These are phyloP conservation scores for Noctilio leporinus DNA, from an alignment of 2,113 vertebrate genomes.

Conservation along the genomic window DNA sequence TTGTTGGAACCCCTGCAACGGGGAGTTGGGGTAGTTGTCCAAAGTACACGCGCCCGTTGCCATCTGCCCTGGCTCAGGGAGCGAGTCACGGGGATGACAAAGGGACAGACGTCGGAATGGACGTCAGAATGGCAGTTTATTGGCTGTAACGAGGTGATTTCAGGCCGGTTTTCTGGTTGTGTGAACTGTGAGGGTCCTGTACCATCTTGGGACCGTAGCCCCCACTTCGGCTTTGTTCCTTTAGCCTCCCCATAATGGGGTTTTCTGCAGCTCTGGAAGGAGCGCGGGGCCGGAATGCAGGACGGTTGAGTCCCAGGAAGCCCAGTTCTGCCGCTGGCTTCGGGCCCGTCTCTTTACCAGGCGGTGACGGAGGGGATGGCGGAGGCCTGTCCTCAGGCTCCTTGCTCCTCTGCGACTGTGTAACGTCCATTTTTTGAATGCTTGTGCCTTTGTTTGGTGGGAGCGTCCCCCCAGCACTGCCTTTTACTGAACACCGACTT, in stretches of 20 bases:
- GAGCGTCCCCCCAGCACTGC: neutral
- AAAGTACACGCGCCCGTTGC: neutral
- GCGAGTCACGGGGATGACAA: neutral
- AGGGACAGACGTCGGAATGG: neutral
- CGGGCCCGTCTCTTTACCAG: neutral
- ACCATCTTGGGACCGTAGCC: neutral
- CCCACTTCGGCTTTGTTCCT: neutral
- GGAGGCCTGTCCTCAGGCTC: neutral
- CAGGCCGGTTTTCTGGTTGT: neutral
- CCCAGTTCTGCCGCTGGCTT: neutral
- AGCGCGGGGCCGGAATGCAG: neutral
- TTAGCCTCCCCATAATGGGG: neutral
- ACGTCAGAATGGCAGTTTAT: neutral
- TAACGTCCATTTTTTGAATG: neutral
- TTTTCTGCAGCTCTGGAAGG: neutral
- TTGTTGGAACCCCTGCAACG: neutral
- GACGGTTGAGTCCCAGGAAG: neutral
- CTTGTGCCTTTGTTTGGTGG: neutral
- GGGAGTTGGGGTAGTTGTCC: neutral
- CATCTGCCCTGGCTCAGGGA: too few relatives aligned
- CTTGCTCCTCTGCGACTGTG: neutral
- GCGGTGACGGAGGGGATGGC: neutral
- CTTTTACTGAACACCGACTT: neutral
- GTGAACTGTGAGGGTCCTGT: neutral
- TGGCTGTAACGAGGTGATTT: neutral